phyloP scores from a whole-genome alignment of 2,888 invertebrate genomes.

The Drosophila subsilvestris region DNA sequence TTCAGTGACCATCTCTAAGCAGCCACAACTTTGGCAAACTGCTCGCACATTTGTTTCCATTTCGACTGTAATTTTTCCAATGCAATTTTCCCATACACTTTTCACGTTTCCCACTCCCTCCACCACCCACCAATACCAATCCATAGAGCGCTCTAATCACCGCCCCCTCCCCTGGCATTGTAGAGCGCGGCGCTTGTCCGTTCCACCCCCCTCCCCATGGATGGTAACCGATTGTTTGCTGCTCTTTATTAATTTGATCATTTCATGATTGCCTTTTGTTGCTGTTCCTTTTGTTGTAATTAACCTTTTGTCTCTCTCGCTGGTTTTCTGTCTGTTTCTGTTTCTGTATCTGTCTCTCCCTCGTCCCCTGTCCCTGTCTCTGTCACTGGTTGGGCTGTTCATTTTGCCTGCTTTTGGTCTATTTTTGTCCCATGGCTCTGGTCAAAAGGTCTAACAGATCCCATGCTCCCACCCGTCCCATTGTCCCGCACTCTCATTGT shows the following conservation, averaged over 20 bases:
- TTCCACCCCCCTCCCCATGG: slow-evolving; percentile 23
- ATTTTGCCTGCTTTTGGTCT: slow-evolving; percentile 42
- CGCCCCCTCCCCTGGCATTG: slow-evolving; percentile 41
- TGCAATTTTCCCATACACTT: slow-evolving; percentile 68
- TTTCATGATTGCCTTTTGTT: slow-evolving; percentile 67
- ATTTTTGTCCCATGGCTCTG: slow-evolving; percentile 29
- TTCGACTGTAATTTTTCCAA: slow-evolving; percentile 58
- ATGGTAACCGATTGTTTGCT: slow-evolving; percentile 44
- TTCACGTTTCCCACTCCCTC: slow-evolving; percentile 28
- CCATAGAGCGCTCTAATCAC: slow-evolving; percentile 42
- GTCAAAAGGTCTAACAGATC: slow-evolving; percentile 41
- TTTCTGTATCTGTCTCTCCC: slow-evolving; percentile 25
- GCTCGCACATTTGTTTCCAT: slow-evolving; percentile 52
- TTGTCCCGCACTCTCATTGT: slow-evolving; percentile 41
- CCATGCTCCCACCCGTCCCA: slow-evolving; percentile 36
- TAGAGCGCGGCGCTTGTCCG: slow-evolving; percentile 2
- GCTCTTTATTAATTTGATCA: slow-evolving; percentile 79
- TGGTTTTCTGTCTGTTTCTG: slow-evolving; percentile 43
- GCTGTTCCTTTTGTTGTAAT: slow-evolving; percentile 70
- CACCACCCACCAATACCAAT: too few species aligned
- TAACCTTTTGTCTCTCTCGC: slow-evolving; percentile 74
- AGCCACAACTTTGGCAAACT: slow-evolving; percentile 2
- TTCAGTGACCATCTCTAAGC: slow-evolving; percentile 17
- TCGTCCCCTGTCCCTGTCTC: too few species aligned
- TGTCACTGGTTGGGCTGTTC: slow-evolving; percentile 23